phyloP scores from a whole-genome alignment of 2,113 vertebrate genomes.

The Theristicus caerulescens region DNA sequence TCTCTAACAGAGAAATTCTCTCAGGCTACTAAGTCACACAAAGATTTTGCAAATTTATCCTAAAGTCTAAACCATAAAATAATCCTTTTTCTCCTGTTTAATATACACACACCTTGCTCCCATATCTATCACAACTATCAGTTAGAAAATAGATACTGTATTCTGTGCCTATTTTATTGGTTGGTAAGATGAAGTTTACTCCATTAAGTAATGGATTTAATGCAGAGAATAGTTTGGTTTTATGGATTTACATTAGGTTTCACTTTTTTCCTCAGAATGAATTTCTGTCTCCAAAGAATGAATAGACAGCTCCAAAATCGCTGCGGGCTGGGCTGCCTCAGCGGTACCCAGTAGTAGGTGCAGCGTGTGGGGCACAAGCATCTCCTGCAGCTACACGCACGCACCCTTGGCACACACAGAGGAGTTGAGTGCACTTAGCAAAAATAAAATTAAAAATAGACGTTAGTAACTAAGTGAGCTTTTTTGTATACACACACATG shows the following conservation, averaged over 20 bases:
- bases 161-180: background rate
- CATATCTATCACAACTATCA: too few relatives aligned
- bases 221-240: background rate
- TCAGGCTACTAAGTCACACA: background rate
- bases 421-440: background rate
- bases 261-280: background rate
- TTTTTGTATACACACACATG: rapidly evolving
- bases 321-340: background rate
- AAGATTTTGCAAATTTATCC: background rate
- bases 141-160: background rate
- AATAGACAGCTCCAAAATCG: background rate
- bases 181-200: background rate
- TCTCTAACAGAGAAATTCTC: background rate
- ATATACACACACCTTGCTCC: background rate
- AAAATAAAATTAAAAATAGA: background rate
- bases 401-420: background rate
- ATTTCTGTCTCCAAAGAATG: background rate
- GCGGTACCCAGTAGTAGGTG: rapidly evolving
- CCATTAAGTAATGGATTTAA: background rate
- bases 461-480: background rate
- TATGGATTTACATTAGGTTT: background rate
- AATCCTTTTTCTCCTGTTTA: background rate
- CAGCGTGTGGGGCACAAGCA: rapidly evolving
- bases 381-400: background rate
- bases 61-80: background rate